These are phyloP conservation scores for Calidris pugnax DNA, from an alignment of 2,113 vertebrate species.

Conservation along the genomic window DNA sequence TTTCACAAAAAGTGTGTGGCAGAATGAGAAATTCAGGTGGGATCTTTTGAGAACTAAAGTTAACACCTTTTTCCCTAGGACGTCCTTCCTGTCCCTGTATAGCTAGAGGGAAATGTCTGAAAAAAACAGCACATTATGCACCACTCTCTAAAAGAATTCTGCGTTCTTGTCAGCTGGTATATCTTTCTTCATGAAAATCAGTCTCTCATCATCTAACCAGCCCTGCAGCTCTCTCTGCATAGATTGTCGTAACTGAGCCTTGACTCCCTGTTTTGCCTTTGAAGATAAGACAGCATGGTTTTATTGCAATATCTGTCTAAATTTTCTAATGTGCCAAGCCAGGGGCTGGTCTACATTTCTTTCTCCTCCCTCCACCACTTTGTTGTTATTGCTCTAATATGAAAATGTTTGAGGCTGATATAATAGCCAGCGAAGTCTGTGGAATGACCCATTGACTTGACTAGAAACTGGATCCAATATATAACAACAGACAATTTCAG, in stretches of 20 bases:
- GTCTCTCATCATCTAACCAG: constrained; percentile 32
- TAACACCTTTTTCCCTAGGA: neutral
- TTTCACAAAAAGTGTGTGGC: neutral
- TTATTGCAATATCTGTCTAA: constrained; percentile 11
- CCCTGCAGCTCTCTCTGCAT: constrained; percentile 34
- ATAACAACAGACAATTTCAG: neutral
- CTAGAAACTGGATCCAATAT: neutral
- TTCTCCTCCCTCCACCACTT: neutral
- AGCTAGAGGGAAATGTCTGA: neutral
- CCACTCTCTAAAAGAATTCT: neutral
- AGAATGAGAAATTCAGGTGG: neutral
- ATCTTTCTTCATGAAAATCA: constrained; percentile 45
- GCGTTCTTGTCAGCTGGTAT: constrained; percentile 26
- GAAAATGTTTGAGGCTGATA: neutral
- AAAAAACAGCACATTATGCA: neutral
- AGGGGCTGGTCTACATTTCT: neutral
- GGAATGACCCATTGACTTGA: neutral
- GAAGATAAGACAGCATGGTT: constrained; percentile 24
- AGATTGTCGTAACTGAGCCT: constrained; percentile 19
- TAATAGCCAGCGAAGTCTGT: neutral
- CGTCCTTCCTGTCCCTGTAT: neutral
- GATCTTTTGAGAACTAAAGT: neutral
- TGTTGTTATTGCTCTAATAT: neutral
- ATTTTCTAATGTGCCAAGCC: neutral
- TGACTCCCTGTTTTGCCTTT: constrained; percentile 33